phyloP scores from a whole-genome alignment of 2,888 invertebrate genomes.

The Aquatica leii region DNA sequence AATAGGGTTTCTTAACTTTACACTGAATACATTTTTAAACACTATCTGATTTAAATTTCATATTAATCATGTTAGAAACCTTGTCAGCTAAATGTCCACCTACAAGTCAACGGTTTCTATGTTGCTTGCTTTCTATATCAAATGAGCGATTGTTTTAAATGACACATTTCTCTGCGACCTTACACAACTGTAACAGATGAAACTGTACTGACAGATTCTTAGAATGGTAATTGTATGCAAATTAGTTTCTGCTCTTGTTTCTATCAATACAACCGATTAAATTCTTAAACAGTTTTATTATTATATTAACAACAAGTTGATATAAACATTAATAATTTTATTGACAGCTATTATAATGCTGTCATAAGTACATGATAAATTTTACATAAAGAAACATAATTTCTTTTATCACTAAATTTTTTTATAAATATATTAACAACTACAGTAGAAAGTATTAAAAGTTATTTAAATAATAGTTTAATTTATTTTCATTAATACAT shows the following conservation, averaged over 20 bases:
- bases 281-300: not conserved
- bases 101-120: slow-evolving; percentile 10
- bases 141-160: slow-evolving; percentile 8
- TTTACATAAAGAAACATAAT: no score
- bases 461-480: no score
- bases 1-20: slow-evolving; percentile 30
- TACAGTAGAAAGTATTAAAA: no score
- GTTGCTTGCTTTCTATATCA: slow-evolving; percentile 11
- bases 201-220: slow-evolving; percentile 1
- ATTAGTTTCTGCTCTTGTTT: slow-evolving; percentile 7
- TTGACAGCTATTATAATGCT: no score
- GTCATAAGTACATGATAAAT: no score
- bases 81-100: slow-evolving; percentile 22
- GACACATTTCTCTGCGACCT: slow-evolving; percentile 2
- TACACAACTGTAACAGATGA: no score
- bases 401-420: no score
- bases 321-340: no score
- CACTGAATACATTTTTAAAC: slow-evolving; percentile 37
- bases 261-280: slow-evolving; percentile 3
- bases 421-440: no score
- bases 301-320: not conserved
- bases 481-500: no score
- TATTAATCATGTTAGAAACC: slow-evolving; percentile 28
- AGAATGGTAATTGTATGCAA: slow-evolving; percentile 11
- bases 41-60: slow-evolving; percentile 33